Conservation (phyloP, 2,797 vertebrate species). For the Hyperoplus lanceolatus region DNA sequence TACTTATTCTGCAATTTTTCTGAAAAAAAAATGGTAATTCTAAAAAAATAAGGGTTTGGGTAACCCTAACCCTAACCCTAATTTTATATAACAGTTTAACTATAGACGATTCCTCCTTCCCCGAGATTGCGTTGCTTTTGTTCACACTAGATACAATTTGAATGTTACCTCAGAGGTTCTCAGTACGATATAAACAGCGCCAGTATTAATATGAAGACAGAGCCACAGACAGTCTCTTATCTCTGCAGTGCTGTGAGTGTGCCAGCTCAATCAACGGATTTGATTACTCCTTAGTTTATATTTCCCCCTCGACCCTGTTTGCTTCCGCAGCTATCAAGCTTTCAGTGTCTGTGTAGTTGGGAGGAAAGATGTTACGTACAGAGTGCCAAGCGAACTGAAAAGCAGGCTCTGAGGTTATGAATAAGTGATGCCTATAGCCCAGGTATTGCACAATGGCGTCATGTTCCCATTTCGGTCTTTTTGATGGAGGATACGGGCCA, state of each 20-base stretch:
- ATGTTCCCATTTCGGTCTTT: slow-evolving; percentile 65
- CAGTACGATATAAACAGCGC: slow-evolving; percentile 39
- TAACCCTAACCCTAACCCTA: no score
- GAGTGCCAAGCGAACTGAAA: slow-evolving; percentile 61
- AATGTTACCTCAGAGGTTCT: slow-evolving; percentile 45
- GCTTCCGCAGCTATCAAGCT: slow-evolving; percentile 62
- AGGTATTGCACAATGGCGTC: slow-evolving; percentile 53
- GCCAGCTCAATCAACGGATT: slow-evolving; percentile 75
- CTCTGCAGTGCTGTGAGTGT: slow-evolving; percentile 48
- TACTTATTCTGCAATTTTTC: no score
- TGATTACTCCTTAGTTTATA: slow-evolving; percentile 77
- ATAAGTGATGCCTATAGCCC: slow-evolving; percentile 40
- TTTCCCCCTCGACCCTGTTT: slow-evolving; percentile 63
- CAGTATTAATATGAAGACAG: slow-evolving; percentile 55
- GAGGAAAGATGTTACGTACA: slow-evolving; percentile 41
- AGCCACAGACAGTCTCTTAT: slow-evolving; percentile 51
- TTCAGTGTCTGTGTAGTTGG: slow-evolving; percentile 38
- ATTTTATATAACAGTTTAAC: slow-evolving; percentile 17
- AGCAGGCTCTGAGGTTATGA: slow-evolving; percentile 65
- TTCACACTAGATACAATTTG: slow-evolving; percentile 39
- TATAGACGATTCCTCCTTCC: slow-evolving; percentile 13
- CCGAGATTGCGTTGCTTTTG: slow-evolving; percentile 4
- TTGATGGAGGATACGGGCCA: slow-evolving; percentile 64
- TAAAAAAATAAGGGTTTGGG: no score
- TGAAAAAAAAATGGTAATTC: no score